These are phyloP conservation scores for Cephus runcator DNA, from an alignment of 2,888 invertebrate species.

Conservation along the genomic window DNA sequence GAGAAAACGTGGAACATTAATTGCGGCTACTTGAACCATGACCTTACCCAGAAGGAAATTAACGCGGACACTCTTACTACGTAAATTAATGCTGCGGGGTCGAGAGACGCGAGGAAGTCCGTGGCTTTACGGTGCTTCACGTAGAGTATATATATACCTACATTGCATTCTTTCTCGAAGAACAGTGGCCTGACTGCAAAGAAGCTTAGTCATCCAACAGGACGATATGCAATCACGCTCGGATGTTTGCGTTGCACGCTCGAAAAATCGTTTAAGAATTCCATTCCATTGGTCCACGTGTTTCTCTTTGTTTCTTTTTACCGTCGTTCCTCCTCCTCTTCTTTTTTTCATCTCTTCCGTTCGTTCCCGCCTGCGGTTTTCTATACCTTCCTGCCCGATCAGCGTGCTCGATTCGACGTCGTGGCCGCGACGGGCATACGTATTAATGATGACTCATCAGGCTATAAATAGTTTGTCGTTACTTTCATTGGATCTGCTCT, in stretches of 20 bases:
- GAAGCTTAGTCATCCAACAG: background rate
- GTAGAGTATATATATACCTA: background rate
- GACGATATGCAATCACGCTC: background rate
- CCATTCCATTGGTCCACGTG: background rate
- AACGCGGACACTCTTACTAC: background rate
- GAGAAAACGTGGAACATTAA: slow-evolving; percentile 36
- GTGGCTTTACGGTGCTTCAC: background rate
- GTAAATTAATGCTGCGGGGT: background rate
- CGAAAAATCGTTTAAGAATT: background rate
- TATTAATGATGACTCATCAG: background rate
- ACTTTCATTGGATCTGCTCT: background rate
- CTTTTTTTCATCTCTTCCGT: background rate
- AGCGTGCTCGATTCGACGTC: background rate
- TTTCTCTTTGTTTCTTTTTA: background rate
- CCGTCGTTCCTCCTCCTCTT: background rate
- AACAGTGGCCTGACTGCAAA: background rate
- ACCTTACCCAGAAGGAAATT: slow-evolving; percentile 23
- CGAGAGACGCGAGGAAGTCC: background rate
- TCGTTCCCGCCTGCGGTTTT: background rate
- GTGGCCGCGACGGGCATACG: background rate
- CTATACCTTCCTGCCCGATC: background rate
- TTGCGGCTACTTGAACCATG: slow-evolving; percentile 37
- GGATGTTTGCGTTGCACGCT: background rate
- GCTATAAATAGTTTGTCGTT: background rate
- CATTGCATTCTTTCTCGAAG: background rate